These are phyloP conservation scores for Chymomyza procnemis DNA, from an alignment of 2,888 invertebrate genomes.

Conservation along the genomic window DNA sequence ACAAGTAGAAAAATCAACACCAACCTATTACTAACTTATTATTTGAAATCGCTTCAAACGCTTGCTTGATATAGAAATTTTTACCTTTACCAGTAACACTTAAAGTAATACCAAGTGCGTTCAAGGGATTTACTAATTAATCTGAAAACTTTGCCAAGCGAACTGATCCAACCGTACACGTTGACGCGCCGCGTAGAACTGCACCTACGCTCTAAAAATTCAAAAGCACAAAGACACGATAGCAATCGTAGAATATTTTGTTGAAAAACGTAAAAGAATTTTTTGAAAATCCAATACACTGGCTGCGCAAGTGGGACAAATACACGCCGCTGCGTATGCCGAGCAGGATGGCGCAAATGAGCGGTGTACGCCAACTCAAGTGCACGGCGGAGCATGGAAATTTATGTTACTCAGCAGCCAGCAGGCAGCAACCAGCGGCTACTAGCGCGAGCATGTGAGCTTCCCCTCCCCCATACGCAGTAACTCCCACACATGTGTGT, in stretches of 20 bases:
- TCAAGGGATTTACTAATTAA: too few species aligned
- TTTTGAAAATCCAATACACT: not conserved
- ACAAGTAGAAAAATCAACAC: not conserved
- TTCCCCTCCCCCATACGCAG: not conserved
- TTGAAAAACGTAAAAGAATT: not conserved
- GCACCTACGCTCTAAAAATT: slow-evolving; percentile 79
- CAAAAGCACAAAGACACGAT: slow-evolving; percentile 61
- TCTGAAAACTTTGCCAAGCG: slow-evolving; percentile 8
- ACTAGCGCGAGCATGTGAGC: slow-evolving; percentile 9
- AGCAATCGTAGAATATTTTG: slow-evolving; percentile 28
- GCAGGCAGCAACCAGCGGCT: slow-evolving; percentile 48
- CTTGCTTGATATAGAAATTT: not conserved
- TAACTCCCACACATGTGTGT: slow-evolving; percentile 4
- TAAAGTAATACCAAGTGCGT: not conserved
- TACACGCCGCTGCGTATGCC: not conserved
- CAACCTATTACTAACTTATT: not conserved
- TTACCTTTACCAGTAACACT: not conserved
- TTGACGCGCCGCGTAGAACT: slow-evolving; percentile 77
- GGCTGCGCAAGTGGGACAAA: not conserved
- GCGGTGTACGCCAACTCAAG: slow-evolving; percentile 52
- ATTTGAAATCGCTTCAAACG: not conserved
- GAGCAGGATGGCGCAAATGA: not conserved
- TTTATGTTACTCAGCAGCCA: slow-evolving; percentile 67
- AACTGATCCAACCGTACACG: slow-evolving; percentile 60
- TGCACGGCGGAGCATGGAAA: slow-evolving; percentile 59